Evolutionary conservation across 2,888 invertebrate species (phyloP), one percentile per base, ranked within the genome.

Genomic region (Lasioglossum malachurum): DNA sequence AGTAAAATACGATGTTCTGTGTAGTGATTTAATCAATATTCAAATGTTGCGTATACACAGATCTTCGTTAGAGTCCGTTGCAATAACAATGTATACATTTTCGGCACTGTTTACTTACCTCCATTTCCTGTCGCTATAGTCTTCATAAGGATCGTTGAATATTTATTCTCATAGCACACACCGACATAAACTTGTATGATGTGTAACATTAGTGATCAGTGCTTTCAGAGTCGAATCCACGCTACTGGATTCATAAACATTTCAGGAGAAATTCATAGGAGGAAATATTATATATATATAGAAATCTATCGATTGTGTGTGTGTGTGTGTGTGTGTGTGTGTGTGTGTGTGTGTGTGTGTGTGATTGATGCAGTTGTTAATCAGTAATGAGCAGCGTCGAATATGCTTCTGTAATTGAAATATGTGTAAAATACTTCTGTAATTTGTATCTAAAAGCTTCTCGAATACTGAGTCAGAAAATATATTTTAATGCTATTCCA

Each of bases 11-110:
- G 1, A 31, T 31, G 16, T 64, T 31, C 64, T 2, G 16, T 31
- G 27, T 31, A 16, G 64, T 64, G 64, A 31, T 16, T 64, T 64
- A 31, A 64, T 31, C 64, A 64, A 64, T 64, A 64, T 69, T 64
- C 69, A 64, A 64, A 27, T 64, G 16, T 27, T 64, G 31, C 16
- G 16, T 64, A 38, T 35, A 23, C 31, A 64, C 64, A 64, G 64
- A 64, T 64, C 64, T 64, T 64, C 64, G 64, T 64, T 64, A 64
- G 64, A 31, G 64, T 64, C 64, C 64, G 64, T 31, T 64, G 16
- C 64, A 31, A 64, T 64, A 64, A 64, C 31, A 64, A 64, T 64
- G 64, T 64, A 16, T 31, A 64, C 64, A 64, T 31, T 64, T 64
- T 64, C 64, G 64, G 64, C 31, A 16, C 14, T 64, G 64, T 64